Base-by-base conservation (phyloP, 2,113 vertebrate species). In the Arizona elegans region DNA sequence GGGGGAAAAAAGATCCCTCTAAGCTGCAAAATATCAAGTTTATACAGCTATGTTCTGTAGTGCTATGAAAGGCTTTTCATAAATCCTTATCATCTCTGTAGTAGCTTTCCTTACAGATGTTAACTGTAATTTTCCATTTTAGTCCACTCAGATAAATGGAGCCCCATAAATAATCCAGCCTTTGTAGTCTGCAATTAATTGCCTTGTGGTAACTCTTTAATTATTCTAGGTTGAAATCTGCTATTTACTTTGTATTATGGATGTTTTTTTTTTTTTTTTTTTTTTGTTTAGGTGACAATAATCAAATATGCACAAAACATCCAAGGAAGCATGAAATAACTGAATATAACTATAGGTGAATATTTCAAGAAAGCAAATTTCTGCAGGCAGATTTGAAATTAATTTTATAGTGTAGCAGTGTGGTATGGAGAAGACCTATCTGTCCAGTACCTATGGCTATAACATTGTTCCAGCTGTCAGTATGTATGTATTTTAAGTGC, bases 61-160 rank as follows among this genome's bases (percentile, higher is more conserved):
- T 90, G 8, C 90, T 94, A 23, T 92, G 91, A 95, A 94, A 54
- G 55, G 92, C 19, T 94, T 95, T 95, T 93, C 93, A 95, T 95
- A 95, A 95, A 95, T 96, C 95, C 92, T 93, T 93, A 53, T 93
- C 90, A 95, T 5, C 0, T 53, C 21, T 9, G 70, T n/a, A 52
- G 56, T 50, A 90, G 33, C 62, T 96, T 92, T 90, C 88, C 93
- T 90, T 95, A 94, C 93, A 94, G 94, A 87, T 94, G 92, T 96
- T 93, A 75, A 91, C 86, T 87, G 92, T 92, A 96, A 92, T 95
- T 96, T 96, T 96, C 95, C 94, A 94, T 95, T 96, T 96, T 95
- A 91, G 38, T 38, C 92, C 0, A 19, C 91, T 90, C 91, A 95
- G 93, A 94, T 94, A 75, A 92, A 92, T 88, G 75, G 29, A 10